Evolutionary conservation across 53 echinoderm and acorn worm species (phyloP), one percentile per base, ranked within the genome.

Genomic region (Arbacia lixula): DNA sequence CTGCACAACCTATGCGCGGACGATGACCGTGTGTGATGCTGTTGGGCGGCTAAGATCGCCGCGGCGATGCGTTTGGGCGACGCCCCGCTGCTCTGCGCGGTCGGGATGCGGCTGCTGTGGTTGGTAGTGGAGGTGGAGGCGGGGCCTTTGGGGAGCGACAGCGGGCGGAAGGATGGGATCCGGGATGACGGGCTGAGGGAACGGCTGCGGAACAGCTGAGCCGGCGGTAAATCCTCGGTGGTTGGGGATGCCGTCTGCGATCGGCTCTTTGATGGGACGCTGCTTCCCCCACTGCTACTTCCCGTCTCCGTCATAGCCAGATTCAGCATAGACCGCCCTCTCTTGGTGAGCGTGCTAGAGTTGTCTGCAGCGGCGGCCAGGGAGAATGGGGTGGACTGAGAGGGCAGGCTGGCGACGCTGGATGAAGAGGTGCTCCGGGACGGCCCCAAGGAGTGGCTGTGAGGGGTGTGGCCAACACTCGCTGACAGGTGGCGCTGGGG

Each of bases 151-250:
- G 91, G 78, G 53, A 83, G 88, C 39, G 68, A 53, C 35, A 83
- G 91, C 5, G 87, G 72, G 9, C 76, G 67, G 89, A 91, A 92
- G 25, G 89, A 88, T 19, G 95, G 87, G 73, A 87, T 85, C 38
- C 95, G 91, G 4, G 92, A 92, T 27, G 85, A 85, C 12, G 95
- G 95, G 53, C 95, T 95, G 54, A 95, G 82, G 14, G 95, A 95
- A 3, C 95, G 89, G 62, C 95, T 95, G 14, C 94, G 77, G 63
- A 74, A 29, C 56, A 83, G 87, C 17, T 58, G 83, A 29, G 57
- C 38, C 9, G 52, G 61, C 26, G 62, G 72, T 32, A 62, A 60
- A 16, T 73, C 88, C 31, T 71, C 57, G 19, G 88, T 61, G n/a
- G 82, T 81, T 0, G 82, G 64, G 19, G 88, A 63, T 21, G 88